These are phyloP conservation scores for Sciurus niger DNA, from an alignment of 2,113 vertebrate genomes.

Conservation along the genomic window DNA sequence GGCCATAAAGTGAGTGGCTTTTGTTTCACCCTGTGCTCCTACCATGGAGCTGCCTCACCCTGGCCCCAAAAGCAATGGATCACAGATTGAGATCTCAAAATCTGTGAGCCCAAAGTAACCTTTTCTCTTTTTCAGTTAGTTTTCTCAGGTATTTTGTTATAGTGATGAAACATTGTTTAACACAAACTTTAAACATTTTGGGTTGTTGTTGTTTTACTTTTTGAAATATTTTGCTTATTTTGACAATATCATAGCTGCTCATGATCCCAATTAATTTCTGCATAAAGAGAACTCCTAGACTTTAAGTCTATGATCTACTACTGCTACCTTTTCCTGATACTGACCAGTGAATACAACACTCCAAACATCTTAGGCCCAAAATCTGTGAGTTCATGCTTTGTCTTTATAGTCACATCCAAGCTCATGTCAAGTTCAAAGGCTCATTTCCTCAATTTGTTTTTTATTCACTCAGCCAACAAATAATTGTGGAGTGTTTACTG, in stretches of 20 bases:
- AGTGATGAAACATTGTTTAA: no score
- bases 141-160: neutral
- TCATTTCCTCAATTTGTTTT: neutral
- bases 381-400: neutral
- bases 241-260: neutral
- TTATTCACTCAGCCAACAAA: neutral
- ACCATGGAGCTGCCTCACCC: no score
- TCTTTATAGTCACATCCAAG: neutral
- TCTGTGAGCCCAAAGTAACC: neutral
- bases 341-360: neutral
- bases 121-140: neutral
- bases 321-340: neutral
- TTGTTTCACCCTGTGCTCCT: no score
- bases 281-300: neutral
- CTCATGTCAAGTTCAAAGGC: neutral
- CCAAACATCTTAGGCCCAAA: neutral
- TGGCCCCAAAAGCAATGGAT: no score
- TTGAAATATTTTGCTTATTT: neutral
- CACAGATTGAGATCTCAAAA: neutral
- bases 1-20: no score
- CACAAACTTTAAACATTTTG: neutral
- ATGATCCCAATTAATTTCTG: constrained; percentile 9
- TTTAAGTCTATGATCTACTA: neutral
- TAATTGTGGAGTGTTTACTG: neutral
- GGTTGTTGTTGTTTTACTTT: neutral